Conservation (phyloP, 2,888 invertebrate genomes). For the Idaea aversata region DNA sequence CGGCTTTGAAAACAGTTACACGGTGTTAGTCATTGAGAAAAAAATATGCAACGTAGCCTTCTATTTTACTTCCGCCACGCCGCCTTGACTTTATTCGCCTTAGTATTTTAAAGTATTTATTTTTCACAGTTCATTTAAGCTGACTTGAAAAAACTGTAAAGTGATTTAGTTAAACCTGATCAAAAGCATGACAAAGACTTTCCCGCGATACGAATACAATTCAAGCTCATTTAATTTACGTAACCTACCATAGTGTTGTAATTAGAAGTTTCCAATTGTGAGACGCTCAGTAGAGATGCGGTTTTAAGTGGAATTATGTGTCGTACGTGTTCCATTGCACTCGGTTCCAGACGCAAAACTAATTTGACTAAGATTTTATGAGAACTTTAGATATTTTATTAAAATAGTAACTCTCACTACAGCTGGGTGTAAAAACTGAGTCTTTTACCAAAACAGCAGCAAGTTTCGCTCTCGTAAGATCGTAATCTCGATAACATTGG, state of each 20-base stretch:
- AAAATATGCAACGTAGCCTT: neutral
- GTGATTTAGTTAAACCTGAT: neutral
- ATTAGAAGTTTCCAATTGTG: conserved; percentile 31
- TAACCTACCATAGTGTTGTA: conserved; percentile 22
- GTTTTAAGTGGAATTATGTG: conserved; percentile 49
- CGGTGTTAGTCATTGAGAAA: neutral
- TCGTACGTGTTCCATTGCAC: conserved; percentile 32
- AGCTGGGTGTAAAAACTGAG: too few species aligned
- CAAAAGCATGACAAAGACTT: neutral
- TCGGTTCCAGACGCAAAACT: conserved; percentile 28
- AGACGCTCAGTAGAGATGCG: conserved; percentile 37
- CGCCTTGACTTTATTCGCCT: too few species aligned
- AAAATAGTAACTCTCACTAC: neutral
- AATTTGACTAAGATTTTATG: conserved; percentile 35
- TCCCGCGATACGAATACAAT: neutral
- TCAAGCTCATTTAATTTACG: conserved; percentile 1
- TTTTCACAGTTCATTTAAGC: too few species aligned
- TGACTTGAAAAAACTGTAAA: neutral
- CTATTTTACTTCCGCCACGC: neutral
- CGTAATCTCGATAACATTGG: too few species aligned
- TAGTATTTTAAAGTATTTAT: too few species aligned
- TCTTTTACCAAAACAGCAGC: too few species aligned
- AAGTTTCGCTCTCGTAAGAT: too few species aligned
- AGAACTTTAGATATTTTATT: neutral
- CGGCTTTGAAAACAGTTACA: conserved; percentile 21